Percentiles rank a stretch among this genome's conserved stretches.
These are phyloP conservation scores for Upupa epops DNA, from an alignment of 2,113 vertebrate genomes.

Conservation along the genomic window DNA sequence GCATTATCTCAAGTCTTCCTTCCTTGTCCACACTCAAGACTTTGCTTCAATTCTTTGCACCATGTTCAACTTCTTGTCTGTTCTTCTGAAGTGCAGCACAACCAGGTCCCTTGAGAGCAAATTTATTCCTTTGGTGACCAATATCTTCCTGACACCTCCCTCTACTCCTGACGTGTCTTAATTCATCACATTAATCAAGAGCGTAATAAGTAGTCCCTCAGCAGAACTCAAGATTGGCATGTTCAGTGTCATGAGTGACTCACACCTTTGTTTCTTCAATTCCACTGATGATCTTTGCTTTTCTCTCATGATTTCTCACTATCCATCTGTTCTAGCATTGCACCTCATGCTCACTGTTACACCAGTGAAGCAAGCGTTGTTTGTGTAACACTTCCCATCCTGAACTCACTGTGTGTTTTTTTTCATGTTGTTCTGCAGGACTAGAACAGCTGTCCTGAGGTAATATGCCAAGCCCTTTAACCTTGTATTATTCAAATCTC, in stretches of 20 bases:
- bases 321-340: neutral
- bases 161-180: neutral
- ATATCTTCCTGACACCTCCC: neutral
- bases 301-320: constrained; percentile 9
- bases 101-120: accelerated
- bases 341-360: neutral
- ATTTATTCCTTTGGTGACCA: neutral
- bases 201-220: neutral
- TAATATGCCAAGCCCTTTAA: constrained; percentile 40
- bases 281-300: neutral
- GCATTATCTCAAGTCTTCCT: neutral
- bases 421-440: neutral
- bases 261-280: neutral
- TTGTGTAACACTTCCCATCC: neutral
- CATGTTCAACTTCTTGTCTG: neutral
- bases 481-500: constrained; percentile 37
- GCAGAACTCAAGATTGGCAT: neutral
- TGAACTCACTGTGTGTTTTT: neutral
- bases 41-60: accelerated
- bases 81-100: neutral
- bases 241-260: neutral
- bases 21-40: accelerated
- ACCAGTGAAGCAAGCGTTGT: neutral
- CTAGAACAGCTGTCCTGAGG: constrained; percentile 48
- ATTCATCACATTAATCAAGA: neutral